Evolutionary conservation across 1,140 invertebrate species (phyloP), one percentile per base, ranked within the genome.

Genomic region (Monochamus saltuarius): DNA sequence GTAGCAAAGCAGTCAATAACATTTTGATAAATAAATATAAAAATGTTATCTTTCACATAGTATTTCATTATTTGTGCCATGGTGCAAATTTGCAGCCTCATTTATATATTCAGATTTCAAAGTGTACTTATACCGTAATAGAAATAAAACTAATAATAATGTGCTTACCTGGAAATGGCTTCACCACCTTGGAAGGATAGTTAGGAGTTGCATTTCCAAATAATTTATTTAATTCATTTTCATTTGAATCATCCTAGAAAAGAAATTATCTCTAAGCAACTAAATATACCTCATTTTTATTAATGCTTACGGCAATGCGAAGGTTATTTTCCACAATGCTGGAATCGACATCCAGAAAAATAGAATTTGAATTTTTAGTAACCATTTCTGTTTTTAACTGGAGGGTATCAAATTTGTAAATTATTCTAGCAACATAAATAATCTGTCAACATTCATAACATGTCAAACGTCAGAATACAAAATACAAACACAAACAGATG

Each of bases 251-350:
- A 7, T 54, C 51, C 64, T 66, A 56, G 36, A 52, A 62, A 9
- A 19, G 49, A 46, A 54, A 22, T 52, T 45, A 49, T 10, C 14
- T 8, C 43, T 14, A 16, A 56, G 14, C 9, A 40, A 16, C 50
- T 16, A 49, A 62, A 36, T 16, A 63, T 38, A 11, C 4, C 34
- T 17, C 2, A 39, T 13, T 34, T 39, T 22, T 19, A 10, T 60
- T 46, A 11, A 67, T 6, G 22, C 71, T 73, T 73, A 81, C 79
- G 50, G 72, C 65, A 59, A 81, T 73, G 22, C 70, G 67, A 51
- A 81, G 63, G 64, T 80, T 81, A n/a, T 75, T 71, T 36, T 80
- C 79, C 4, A 78, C 69, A 55, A 79, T 75, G 55, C 72, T 74
- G 22, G 73, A 59, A 64, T 76, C 74, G 4, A 73, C 69, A 47